phyloP scores from a whole-genome alignment of 2,797 vertebrate species.

The Chloroceryle amazona region DNA sequence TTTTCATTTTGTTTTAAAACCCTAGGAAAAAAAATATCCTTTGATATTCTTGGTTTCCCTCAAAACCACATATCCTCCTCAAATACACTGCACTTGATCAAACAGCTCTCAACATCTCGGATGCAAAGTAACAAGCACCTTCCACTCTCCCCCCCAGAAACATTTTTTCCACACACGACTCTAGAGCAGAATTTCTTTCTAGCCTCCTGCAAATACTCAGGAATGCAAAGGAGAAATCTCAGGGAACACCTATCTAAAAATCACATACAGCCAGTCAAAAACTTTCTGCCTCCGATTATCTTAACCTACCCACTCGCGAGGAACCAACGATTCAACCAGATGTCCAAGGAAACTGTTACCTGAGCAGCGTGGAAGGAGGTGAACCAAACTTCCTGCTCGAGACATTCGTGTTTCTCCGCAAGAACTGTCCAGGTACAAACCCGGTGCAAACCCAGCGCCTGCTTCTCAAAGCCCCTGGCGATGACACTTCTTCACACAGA shows the following conservation, averaged over 20 bases:
- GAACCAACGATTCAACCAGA: not conserved
- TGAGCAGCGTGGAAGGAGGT: not conserved
- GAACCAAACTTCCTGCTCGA: not conserved
- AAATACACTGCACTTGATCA: not conserved
- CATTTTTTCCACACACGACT: accelerated
- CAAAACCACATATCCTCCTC: not conserved
- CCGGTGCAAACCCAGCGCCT: not conserved
- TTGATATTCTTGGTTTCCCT: not conserved
- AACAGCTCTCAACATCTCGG: not conserved
- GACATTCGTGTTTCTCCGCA: not conserved
- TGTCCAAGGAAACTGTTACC: not conserved
- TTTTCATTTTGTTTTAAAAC: not conserved
- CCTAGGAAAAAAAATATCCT: not conserved
- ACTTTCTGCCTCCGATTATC: not conserved
- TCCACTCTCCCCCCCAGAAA: not conserved
- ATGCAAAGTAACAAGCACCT: not conserved
- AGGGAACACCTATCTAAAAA: not conserved
- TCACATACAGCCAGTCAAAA: not conserved
- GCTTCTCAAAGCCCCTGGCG: not conserved
- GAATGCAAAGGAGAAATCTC: not conserved
- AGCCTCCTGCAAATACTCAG: not conserved
- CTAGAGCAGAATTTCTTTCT: not conserved
- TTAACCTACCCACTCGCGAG: not conserved
- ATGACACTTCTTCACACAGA: accelerated
- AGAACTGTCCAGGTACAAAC: accelerated